These are phyloP conservation scores for Cylloceria caligata DNA, from an alignment of 2,888 invertebrate species.

Conservation along the genomic window DNA sequence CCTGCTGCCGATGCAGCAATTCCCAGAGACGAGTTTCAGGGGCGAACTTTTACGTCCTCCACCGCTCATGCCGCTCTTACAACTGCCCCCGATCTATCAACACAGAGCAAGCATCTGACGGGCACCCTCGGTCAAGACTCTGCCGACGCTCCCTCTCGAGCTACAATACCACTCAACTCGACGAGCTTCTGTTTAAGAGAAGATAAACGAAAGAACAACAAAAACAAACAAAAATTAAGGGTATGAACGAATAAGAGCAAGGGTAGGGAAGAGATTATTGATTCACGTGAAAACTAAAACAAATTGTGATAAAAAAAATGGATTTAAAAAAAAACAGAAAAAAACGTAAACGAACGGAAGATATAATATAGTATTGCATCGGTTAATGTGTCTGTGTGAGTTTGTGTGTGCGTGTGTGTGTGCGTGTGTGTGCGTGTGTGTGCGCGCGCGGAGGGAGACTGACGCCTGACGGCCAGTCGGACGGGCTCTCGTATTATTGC, in stretches of 20 bases:
- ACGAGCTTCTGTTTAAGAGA: conserved; percentile 68
- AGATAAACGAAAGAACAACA: conserved; percentile 1
- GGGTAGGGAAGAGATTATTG: conserved; percentile 23
- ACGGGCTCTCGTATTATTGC: conserved; percentile 18
- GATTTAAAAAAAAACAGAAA: conserved; percentile 41
- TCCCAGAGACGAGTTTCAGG: conserved; percentile 77
- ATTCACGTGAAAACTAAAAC: conserved; percentile 37
- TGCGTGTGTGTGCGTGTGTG: neutral
- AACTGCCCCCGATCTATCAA: conserved; percentile 81
- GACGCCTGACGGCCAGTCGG: conserved; percentile 21
- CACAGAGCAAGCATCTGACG: conserved; percentile 84
- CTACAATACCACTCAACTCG: conserved; percentile 68
- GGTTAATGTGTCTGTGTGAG: conserved; percentile 15
- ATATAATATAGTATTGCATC: conserved; percentile 37
- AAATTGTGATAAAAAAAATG: conserved; percentile 63
- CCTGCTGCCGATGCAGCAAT: conserved; percentile 85
- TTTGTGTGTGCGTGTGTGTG: neutral
- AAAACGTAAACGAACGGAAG: conserved; percentile 27
- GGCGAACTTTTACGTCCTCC: conserved; percentile 76
- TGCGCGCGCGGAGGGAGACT: too few species aligned
- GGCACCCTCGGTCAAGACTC: conserved; percentile 70
- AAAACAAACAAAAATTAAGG: conserved; percentile 6
- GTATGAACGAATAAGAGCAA: conserved; percentile 20
- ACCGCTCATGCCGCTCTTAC: conserved; percentile 80
- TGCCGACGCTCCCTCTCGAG: conserved; percentile 70